Conservation (phyloP, 2,888 invertebrate species). For the Latheticus oryzae region DNA sequence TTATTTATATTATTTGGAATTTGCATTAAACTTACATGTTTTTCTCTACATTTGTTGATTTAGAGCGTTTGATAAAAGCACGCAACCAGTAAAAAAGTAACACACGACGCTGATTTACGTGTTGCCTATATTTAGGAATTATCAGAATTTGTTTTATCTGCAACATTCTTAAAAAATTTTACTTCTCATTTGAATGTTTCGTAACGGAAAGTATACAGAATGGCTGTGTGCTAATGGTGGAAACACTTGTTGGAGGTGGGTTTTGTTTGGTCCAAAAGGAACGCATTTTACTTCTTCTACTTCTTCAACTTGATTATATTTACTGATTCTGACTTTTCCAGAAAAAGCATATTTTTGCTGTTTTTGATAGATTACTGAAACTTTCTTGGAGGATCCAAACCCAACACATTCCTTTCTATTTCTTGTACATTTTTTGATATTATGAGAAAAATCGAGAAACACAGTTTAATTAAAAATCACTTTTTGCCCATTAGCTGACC, state of each 20-base stretch:
- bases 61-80: conserved; percentile 7
- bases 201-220: conserved; percentile 43
- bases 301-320: too few relatives aligned
- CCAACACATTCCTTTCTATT: too few relatives aligned
- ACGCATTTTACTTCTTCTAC: too few relatives aligned
- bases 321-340: too few relatives aligned
- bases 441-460: too few relatives aligned
- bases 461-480: too few relatives aligned
- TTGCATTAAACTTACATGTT: conserved; percentile 15
- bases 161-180: conserved; percentile 43
- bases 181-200: conserved; percentile 45
- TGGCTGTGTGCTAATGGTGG: conserved; percentile 43
- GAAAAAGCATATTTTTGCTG: too few relatives aligned
- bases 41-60: conserved; percentile 7
- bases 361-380: too few relatives aligned
- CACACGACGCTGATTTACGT: conserved; percentile 22
- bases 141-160: conserved; percentile 23
- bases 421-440: too few relatives aligned
- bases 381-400: too few relatives aligned
- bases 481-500: too few relatives aligned
- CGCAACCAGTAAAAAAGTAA: conserved; percentile 13
- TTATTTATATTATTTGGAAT: conserved; percentile 1
- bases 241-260: conserved; percentile 26
- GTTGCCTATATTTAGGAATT: conserved; percentile 30
- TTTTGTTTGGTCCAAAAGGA: too few relatives aligned